Evolutionary conservation across 1,140 invertebrate genomes (phyloP).

Genomic region (Apolygus lucorum): DNA sequence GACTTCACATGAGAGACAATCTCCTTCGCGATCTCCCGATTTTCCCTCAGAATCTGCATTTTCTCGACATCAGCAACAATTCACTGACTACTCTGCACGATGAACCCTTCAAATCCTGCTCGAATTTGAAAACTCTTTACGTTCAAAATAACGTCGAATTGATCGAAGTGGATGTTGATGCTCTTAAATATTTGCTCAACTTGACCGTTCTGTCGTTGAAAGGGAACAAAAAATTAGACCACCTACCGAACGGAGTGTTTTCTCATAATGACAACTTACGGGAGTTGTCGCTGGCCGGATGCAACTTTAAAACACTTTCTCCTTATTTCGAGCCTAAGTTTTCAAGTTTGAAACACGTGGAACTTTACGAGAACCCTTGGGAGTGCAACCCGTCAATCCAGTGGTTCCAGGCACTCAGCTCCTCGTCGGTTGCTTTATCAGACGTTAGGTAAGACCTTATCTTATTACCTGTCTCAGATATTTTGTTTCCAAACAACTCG

Average conservation of each 20-base stretch:
- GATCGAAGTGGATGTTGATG: neutral
- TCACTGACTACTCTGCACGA: neutral
- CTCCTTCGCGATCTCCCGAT: conserved; percentile 10
- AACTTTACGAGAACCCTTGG: conserved; percentile 25
- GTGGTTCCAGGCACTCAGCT: conserved; percentile 16
- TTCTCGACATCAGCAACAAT: conserved; percentile 23
- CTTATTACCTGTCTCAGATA: too few species aligned
- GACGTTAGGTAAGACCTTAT: neutral
- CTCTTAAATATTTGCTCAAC: conserved; percentile 15
- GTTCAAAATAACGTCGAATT: conserved; percentile 21
- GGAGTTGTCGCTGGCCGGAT: conserved; percentile 21
- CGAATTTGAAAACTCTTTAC: conserved; percentile 5
- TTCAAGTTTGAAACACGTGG: neutral
- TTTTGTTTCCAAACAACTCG: too few species aligned
- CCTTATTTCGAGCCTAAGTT: conserved; percentile 7
- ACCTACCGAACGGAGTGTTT: conserved; percentile 16
- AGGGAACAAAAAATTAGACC: conserved; percentile 19
- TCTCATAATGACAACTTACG: conserved; percentile 8
- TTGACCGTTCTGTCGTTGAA: conserved; percentile 21
- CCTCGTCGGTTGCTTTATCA: neutral
- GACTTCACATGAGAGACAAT: conserved; percentile 21
- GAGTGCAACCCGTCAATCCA: conserved; percentile 20
- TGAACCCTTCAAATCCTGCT: neutral
- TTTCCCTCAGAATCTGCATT: conserved; percentile 15
- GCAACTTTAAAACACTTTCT: conserved; percentile 21